phyloP scores from a whole-genome alignment of 1,140 invertebrate genomes.

The Polypedilum vanderplanki region DNA sequence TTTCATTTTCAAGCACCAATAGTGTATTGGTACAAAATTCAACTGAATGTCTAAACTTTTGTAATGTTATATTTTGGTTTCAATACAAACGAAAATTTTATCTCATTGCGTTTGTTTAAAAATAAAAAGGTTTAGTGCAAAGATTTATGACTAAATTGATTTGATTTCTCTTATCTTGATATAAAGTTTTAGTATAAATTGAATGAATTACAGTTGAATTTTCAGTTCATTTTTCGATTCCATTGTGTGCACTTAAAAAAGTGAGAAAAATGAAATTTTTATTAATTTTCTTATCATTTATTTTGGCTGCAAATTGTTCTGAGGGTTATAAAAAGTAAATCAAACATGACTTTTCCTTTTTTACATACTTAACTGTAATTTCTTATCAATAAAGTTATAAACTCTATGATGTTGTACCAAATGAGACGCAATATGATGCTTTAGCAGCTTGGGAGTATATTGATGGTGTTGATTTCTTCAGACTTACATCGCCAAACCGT shows the following conservation, averaged over 20 bases:
- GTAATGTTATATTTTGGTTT: too few species aligned
- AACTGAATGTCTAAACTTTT: too few species aligned
- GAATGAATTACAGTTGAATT: too few species aligned
- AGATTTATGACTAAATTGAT: too few species aligned
- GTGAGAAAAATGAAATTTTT: background rate
- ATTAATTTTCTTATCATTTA: background rate
- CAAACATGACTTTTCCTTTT: background rate
- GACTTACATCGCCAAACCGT: background rate
- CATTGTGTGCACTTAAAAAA: background rate
- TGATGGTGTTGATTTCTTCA: background rate
- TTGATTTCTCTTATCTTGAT: too few species aligned
- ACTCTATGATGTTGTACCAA: background rate
- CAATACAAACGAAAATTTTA: too few species aligned
- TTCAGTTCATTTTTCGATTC: background rate
- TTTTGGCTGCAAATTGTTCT: background rate
- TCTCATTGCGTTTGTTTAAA: too few species aligned
- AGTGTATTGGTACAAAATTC: too few species aligned
- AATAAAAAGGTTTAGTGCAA: too few species aligned
- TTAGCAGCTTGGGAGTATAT: background rate
- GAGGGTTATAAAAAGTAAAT: background rate
- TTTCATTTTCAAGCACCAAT: too few species aligned
- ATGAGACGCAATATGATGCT: background rate
- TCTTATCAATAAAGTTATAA: background rate
- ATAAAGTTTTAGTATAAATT: too few species aligned
- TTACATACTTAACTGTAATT: too few species aligned